Evolutionary conservation across 2,113 vertebrate species (phyloP).

Genomic region (Hemichromis elongatus): DNA sequence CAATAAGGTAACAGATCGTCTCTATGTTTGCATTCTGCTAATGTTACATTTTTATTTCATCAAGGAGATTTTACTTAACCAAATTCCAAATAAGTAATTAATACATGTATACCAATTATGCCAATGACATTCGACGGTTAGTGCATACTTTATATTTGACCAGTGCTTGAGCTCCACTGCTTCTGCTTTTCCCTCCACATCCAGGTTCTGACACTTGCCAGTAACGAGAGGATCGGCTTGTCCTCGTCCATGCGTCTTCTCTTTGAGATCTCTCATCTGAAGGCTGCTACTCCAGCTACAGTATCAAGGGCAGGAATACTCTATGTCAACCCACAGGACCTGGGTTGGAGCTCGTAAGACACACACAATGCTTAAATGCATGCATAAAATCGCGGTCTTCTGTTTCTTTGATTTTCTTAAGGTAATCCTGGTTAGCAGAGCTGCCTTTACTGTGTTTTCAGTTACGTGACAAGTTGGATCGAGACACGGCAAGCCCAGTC

Average conservation of each 20-base stretch:
- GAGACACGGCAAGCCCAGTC: constrained; percentile 73
- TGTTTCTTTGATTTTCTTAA: background rate
- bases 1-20: constrained; percentile 67
- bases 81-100: background rate
- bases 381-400: background rate
- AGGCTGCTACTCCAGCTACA: constrained; percentile 70
- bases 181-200: background rate
- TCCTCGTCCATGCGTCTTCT: constrained; percentile 72
- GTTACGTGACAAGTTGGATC: constrained; percentile 74
- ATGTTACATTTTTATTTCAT: background rate
- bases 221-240: constrained; percentile 73
- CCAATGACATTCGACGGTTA: background rate
- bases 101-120: background rate
- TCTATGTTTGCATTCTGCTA: background rate
- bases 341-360: constrained; percentile 76
- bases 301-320: constrained; percentile 74
- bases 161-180: background rate
- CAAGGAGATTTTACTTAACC: background rate
- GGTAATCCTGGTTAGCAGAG: background rate
- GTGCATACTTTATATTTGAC: background rate
- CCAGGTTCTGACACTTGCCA: constrained; percentile 75
- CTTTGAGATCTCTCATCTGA: constrained; percentile 76
- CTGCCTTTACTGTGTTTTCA: constrained; percentile 18
- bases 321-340: constrained; percentile 74
- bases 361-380: background rate